A percentile compares a stretch with the other conserved stretches of the same genome.
Conservation (phyloP, 2,797 vertebrate genomes). For the Argya squamiceps region DNA sequence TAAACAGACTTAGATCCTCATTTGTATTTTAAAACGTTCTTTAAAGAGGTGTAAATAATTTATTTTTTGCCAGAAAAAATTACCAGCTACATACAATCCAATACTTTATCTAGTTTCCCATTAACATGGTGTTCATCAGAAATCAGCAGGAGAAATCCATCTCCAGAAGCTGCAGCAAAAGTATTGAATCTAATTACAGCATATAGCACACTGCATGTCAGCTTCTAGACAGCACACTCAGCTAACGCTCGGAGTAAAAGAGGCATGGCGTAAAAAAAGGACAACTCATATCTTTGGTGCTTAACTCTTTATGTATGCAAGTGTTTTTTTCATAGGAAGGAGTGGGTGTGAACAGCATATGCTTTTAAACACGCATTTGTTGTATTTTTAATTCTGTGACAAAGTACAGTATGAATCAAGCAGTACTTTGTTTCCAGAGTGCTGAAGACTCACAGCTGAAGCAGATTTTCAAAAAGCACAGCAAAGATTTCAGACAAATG, state of each 20-base stretch:
- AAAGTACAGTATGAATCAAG: background rate
- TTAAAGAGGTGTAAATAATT: background rate
- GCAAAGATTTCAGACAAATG: background rate
- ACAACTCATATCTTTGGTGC: background rate
- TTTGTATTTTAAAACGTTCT: conserved; percentile 8
- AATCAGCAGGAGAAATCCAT: conserved; percentile 9
- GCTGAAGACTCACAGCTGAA: background rate
- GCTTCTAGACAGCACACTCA: background rate
- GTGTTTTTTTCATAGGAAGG: background rate
- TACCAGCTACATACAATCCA: background rate
- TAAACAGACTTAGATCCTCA: background rate
- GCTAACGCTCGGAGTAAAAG: background rate
- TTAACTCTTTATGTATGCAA: background rate
- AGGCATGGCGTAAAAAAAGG: background rate
- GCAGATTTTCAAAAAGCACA: background rate
- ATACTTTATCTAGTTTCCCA: background rate
- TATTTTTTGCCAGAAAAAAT: background rate
- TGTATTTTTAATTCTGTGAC: background rate
- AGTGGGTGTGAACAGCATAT: background rate
- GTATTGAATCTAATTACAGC: background rate
- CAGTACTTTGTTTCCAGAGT: background rate
- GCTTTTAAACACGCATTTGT: background rate
- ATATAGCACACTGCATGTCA: background rate
- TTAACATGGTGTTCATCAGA: conserved; percentile 7
- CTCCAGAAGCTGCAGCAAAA: background rate